Conservation (phyloP, 2,113 vertebrate species). For the Hydrolagus affinis region DNA sequence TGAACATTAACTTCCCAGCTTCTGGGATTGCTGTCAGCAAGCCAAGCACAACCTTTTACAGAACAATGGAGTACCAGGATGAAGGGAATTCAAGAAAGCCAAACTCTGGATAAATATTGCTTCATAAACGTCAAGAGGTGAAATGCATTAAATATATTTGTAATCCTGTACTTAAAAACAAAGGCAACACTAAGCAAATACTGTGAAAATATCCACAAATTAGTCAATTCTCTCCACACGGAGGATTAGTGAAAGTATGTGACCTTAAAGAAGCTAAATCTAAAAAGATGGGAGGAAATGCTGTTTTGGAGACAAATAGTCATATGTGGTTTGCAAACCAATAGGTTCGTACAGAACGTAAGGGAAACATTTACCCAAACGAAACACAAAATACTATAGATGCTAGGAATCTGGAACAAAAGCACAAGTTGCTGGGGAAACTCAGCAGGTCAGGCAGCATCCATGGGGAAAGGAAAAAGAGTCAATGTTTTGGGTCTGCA, state of each 20-base stretch:
- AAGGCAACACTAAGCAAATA: slow-evolving; percentile 26
- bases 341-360: background rate
- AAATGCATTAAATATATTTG: background rate
- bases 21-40: background rate
- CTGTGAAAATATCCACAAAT: slow-evolving; percentile 21
- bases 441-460: too few species aligned
- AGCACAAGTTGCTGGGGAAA: too few species aligned
- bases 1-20: background rate
- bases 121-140: background rate
- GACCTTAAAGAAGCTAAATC: slow-evolving; percentile 28
- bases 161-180: slow-evolving; percentile 9
- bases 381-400: too few species aligned
- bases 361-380: slow-evolving; percentile 5
- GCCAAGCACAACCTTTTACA: too few species aligned
- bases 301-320: background rate
- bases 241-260: slow-evolving; percentile 29
- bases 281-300: slow-evolving; percentile 6
- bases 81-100: background rate
- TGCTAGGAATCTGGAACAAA: too few species aligned
- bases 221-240: background rate
- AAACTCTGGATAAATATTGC: background rate
- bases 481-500: too few species aligned
- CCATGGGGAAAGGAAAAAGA: too few species aligned
- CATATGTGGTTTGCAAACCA: slow-evolving; percentile 24
- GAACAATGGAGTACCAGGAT: background rate